phyloP scores from a whole-genome alignment of 2,113 vertebrate genomes.

The Collichthys lucidus region DNA sequence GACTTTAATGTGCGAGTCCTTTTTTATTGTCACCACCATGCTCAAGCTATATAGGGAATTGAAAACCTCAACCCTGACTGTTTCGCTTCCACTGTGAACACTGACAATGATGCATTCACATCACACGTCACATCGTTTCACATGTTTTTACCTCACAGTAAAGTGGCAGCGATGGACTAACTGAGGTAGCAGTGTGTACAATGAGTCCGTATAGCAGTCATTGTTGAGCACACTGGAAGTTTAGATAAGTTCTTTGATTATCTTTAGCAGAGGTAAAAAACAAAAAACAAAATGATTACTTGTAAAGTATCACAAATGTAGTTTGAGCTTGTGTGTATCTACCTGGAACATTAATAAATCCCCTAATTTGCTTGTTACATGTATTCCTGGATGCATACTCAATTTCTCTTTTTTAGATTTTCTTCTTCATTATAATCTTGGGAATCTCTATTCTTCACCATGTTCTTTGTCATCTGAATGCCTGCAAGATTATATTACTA shows the following conservation, averaged over 20 bases:
- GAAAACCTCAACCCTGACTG: conserved; percentile 22
- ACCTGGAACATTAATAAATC: background rate
- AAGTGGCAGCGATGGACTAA: background rate
- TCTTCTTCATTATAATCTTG: background rate
- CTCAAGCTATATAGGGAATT: conserved; percentile 18
- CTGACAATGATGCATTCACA: background rate
- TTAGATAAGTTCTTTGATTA: background rate
- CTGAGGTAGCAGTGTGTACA: background rate
- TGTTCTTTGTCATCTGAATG: conserved; percentile 20
- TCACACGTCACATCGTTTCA: background rate
- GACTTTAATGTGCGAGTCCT: conserved; percentile 7
- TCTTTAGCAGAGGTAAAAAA: background rate
- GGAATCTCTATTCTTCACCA: background rate
- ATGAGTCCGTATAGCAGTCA: background rate
- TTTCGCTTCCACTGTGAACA: background rate
- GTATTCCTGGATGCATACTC: background rate
- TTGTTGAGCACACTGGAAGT: background rate
- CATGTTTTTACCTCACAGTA: background rate
- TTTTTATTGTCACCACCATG: conserved; percentile 5
- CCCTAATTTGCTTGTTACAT: background rate
- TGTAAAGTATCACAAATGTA: background rate
- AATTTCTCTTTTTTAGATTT: background rate
- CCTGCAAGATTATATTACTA: conserved; percentile 53
- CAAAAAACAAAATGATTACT: background rate
- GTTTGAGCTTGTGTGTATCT: background rate